phyloP scores from a whole-genome alignment of 1,140 invertebrate genomes.

The Lysiphlebus fabarum region DNA sequence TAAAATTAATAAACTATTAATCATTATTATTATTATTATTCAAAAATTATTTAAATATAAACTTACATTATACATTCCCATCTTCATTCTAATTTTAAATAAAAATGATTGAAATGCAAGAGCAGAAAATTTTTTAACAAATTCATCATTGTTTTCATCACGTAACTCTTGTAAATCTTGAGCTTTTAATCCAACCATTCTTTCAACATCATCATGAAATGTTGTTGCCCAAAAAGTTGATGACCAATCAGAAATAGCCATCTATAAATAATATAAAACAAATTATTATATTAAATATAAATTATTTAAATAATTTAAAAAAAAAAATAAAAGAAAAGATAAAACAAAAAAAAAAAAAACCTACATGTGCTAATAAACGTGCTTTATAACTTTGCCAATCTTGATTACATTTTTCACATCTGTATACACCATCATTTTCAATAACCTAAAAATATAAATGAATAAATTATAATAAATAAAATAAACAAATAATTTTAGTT shows the following conservation, averaged over 20 bases:
- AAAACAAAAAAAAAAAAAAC: conserved; percentile 38
- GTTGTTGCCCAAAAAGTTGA: conserved; percentile 83
- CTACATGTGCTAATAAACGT: conserved; percentile 76
- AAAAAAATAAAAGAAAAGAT: not conserved
- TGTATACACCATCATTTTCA: conserved; percentile 83
- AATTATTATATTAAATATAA: conserved; percentile 4
- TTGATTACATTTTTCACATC: conserved; percentile 91
- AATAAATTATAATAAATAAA: conserved; percentile 31
- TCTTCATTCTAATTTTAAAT: conserved; percentile 80
- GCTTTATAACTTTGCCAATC: conserved; percentile 85
- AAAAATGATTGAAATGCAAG: conserved; percentile 76
- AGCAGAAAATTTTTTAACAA: conserved; percentile 64
- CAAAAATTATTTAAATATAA: conserved; percentile 22
- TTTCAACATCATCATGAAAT: conserved; percentile 85
- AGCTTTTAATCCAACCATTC: conserved; percentile 71
- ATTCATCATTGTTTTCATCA: conserved; percentile 59
- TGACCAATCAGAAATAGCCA: conserved; percentile 77
- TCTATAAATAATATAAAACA: conserved; percentile 52
- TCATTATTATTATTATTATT: too few species aligned
- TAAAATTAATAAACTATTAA: conserved; percentile 2
- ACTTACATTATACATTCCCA: conserved; percentile 86
- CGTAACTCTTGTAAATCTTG: conserved; percentile 67
- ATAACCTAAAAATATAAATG: too few species aligned
- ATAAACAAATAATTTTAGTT: conserved; percentile 5
- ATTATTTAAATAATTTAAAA: not conserved